These are phyloP conservation scores for Campopleginae sp. DNA, from an alignment of 2,888 invertebrate genomes.

Conservation along the genomic window DNA sequence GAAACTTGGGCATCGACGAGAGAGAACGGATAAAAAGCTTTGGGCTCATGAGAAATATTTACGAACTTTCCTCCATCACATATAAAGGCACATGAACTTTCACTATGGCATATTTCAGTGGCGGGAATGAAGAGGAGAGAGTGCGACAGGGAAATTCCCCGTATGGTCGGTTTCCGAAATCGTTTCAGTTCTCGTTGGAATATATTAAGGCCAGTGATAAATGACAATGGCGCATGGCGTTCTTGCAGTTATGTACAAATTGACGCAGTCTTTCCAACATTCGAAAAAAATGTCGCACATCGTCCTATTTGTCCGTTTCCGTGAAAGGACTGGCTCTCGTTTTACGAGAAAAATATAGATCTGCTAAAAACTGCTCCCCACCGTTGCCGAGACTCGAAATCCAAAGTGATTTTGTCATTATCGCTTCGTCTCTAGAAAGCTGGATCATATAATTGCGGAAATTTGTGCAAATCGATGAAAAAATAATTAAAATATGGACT, in stretches of 20 bases:
- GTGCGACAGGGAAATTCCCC: conserved; percentile 52
- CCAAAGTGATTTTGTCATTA: too few species aligned
- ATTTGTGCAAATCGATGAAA: too few species aligned
- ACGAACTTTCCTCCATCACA: too few species aligned
- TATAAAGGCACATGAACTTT: neutral
- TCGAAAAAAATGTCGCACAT: conserved; percentile 14
- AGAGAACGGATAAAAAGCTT: too few species aligned
- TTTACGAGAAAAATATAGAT: too few species aligned
- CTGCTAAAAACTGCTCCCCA: too few species aligned
- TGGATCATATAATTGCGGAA: too few species aligned
- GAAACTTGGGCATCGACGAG: too few species aligned
- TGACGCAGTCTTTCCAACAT: neutral
- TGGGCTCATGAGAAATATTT: too few species aligned
- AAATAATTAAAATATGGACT: conserved; percentile 20
- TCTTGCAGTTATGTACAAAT: neutral
- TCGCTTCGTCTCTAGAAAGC: too few species aligned
- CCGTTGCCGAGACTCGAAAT: too few species aligned
- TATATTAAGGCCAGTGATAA: conserved; percentile 73
- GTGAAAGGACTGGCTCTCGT: too few species aligned
- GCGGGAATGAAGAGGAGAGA: conserved; percentile 20
- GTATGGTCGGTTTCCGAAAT: conserved; percentile 53
- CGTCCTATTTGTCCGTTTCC: conserved; percentile 17
- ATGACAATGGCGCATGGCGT: conserved; percentile 15
- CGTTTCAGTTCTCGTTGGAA: conserved; percentile 65
- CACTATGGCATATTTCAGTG: conserved; percentile 49